Evolutionary conservation across 2,888 invertebrate species (phyloP).

Genomic region (Polylopha cassiicola): DNA sequence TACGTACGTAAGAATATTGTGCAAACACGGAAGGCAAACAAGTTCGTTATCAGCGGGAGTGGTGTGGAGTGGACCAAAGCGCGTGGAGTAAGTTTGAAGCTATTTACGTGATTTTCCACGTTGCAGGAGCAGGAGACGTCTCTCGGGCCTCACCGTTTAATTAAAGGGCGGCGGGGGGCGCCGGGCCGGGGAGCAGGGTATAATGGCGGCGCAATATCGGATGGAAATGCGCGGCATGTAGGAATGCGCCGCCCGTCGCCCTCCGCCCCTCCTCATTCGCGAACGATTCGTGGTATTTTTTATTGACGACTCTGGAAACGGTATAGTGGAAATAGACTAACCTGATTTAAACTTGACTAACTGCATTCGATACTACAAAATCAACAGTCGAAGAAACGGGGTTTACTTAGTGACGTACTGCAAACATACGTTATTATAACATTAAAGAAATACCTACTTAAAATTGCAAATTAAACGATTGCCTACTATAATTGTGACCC

Average conservation of each 20-base stretch:
- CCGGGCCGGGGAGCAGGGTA: constrained; percentile 61
- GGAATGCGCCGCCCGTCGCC: constrained; percentile 72
- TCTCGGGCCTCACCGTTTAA: constrained; percentile 75
- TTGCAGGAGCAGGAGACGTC: constrained; percentile 67
- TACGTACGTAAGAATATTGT: constrained; percentile 23
- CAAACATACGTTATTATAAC: too few species aligned
- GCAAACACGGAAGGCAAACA: constrained; percentile 29
- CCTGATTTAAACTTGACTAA: constrained; percentile 39
- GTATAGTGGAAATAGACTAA: constrained; percentile 52
- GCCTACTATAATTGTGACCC: too few species aligned
- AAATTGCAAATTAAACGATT: too few species aligned
- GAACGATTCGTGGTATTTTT: constrained; percentile 76
- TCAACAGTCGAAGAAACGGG: too few species aligned
- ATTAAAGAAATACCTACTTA: too few species aligned
- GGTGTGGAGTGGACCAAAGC: constrained; percentile 35
- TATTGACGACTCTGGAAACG: constrained; percentile 73
- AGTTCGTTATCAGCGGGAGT: constrained; percentile 44
- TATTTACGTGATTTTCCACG: constrained; percentile 73
- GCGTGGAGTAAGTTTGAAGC: constrained; percentile 57
- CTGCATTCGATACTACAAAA: constrained; percentile 30
- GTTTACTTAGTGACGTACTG: too few species aligned
- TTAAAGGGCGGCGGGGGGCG: constrained; percentile 71
- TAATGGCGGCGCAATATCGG: constrained; percentile 78
- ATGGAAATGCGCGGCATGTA: constrained; percentile 78
- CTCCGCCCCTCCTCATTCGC: constrained; percentile 62